Conservation (phyloP, 2,888 invertebrate genomes). For the Mythimna albipuncta region DNA sequence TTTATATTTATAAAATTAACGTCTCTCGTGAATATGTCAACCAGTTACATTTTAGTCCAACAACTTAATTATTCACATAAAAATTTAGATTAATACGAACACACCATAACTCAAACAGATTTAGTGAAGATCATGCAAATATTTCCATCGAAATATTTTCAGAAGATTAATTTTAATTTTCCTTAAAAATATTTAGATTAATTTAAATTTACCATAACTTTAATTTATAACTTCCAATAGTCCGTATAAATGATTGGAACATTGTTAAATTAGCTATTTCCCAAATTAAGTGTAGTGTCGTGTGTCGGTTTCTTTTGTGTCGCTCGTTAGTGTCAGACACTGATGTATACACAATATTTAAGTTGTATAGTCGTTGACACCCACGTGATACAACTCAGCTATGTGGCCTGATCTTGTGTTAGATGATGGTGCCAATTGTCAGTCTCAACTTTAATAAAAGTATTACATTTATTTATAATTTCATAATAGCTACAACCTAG, state of each 20-base stretch:
- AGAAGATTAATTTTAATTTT: conserved; percentile 13
- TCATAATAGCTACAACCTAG: too few species aligned
- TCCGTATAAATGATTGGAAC: conserved; percentile 3
- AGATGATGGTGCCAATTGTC: conserved; percentile 14
- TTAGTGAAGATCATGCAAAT: conserved; percentile 30
- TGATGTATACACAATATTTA: conserved; percentile 64
- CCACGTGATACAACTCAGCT: conserved; percentile 50
- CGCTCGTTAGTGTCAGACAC: conserved; percentile 63
- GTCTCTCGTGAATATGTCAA: background rate
- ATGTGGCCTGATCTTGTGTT: conserved; percentile 41
- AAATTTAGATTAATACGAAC: conserved; percentile 27
- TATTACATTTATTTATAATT: too few species aligned
- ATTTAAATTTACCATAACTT: conserved; percentile 38
- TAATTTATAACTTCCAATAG: conserved; percentile 28
- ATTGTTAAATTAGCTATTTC: conserved; percentile 38
- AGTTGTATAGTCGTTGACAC: conserved; percentile 57
- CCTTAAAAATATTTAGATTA: conserved; percentile 38
- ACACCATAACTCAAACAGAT: conserved; percentile 22
- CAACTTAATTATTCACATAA: background rate
- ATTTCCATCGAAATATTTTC: conserved; percentile 30
- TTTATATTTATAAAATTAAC: too few species aligned
- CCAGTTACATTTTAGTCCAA: conserved; percentile 7
- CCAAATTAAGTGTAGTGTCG: conserved; percentile 19
- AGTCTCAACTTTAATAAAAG: background rate
- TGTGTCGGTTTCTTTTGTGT: conserved; percentile 51